A percentile compares a stretch with the other conserved stretches of the same genome.
These are phyloP conservation scores for Perccottus glenii DNA, from an alignment of 2,113 vertebrate species.

Conservation along the genomic window DNA sequence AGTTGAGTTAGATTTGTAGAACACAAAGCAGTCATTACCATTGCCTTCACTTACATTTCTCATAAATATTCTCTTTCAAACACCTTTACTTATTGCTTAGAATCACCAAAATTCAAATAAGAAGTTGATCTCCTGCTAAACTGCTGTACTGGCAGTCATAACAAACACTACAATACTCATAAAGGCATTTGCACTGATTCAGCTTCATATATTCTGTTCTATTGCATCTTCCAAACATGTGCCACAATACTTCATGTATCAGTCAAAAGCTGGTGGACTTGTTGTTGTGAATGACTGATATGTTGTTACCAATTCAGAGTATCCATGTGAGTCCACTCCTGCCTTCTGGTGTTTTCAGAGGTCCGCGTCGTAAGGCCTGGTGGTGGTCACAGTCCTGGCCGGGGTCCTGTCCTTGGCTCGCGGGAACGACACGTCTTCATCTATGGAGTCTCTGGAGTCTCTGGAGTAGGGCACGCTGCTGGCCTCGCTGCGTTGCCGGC, in stretches of 20 bases:
- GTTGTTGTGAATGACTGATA: no score
- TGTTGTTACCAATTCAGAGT: no score
- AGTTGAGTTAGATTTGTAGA: not conserved
- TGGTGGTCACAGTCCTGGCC: slow-evolving; percentile 43
- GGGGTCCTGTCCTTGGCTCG: slow-evolving; percentile 55
- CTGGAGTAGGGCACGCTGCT: slow-evolving; percentile 71
- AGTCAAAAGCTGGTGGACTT: no score
- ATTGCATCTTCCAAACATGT: no score
- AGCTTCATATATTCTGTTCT: slow-evolving; percentile 14
- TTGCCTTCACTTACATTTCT: not conserved
- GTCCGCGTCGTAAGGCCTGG: slow-evolving; percentile 74
- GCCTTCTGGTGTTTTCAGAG: slow-evolving; percentile 48
- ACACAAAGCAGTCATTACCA: not conserved
- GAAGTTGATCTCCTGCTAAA: not conserved
- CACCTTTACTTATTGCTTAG: no score
- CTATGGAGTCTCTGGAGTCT: slow-evolving; percentile 58
- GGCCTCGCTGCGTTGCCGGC: slow-evolving; percentile 46
- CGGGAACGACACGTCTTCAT: slow-evolving; percentile 76
- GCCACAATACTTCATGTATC: no score
- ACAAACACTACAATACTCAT: not conserved
- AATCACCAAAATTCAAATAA: no score
- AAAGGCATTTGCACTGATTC: not conserved
- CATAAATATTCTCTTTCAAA: not conserved
- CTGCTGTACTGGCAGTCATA: not conserved
- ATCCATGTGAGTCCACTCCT: not conserved